Evolutionary conservation across 2,888 invertebrate genomes (phyloP).

Genomic region (Eupithecia abbreviata): DNA sequence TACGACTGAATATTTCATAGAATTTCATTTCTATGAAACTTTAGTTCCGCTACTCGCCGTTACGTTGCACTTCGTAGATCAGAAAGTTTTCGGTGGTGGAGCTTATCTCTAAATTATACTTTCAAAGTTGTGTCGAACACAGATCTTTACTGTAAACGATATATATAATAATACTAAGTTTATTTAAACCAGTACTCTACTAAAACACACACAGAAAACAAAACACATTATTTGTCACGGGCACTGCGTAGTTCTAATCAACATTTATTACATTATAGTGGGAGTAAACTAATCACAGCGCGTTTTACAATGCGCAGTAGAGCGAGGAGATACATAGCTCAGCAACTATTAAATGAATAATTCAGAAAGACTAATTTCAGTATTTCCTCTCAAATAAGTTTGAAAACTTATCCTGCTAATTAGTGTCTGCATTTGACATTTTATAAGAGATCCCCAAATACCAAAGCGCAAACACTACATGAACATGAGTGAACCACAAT

Average conservation of each 20-base stretch:
- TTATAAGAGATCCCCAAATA: background rate
- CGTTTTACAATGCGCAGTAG: constrained; percentile 22
- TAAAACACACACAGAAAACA: too few relatives aligned
- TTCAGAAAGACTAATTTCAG: background rate
- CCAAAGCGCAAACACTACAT: background rate
- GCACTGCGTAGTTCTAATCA: background rate
- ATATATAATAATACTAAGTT: background rate
- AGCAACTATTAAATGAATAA: constrained; percentile 21
- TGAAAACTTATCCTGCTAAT: background rate
- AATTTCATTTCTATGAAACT: background rate
- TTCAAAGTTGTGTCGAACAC: background rate
- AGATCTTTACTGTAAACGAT: background rate
- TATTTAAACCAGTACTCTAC: background rate
- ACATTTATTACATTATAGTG: background rate
- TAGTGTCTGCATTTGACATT: background rate
- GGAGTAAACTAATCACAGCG: constrained; percentile 13
- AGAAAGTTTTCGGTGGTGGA: background rate
- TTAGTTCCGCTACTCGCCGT: background rate
- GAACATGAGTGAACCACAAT: background rate
- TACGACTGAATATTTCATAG: background rate
- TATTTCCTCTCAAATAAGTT: background rate
- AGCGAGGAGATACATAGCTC: constrained; percentile 21
- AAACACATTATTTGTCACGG: constrained; percentile 10
- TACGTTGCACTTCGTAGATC: background rate
- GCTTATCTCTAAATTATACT: background rate